Base-by-base conservation (phyloP, 2,888 invertebrate species). In the Perizoma affinitatum region DNA sequence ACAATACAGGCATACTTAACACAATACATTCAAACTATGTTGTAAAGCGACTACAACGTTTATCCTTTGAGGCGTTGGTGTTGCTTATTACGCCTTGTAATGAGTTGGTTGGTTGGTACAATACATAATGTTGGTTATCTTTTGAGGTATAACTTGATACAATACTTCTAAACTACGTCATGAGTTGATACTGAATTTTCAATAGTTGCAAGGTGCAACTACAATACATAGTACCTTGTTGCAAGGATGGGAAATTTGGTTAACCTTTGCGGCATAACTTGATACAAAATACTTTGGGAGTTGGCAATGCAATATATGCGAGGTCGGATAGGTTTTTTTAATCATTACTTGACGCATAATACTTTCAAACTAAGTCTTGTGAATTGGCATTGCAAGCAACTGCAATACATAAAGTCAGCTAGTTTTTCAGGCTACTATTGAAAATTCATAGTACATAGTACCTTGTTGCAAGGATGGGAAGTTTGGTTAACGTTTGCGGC, bases 1-100 rank as follows among this genome's bases (percentile, higher is more conserved):
- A 40, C n/a, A 46, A 7, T 22, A 22, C 10, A 11, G 38, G 38
- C 38, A 38, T 38, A 38, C 38, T 38, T 7, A 1, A 38, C 38
- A 8, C 34, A 48, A 58, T 45, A 50, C 51, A 41, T 11, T 10
- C 22, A 22, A 22, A n/a, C 50, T 49, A 43, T 56, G 11, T 50
- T 38, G 56, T 38, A 33, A 22, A 11, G 36, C 22, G 0, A 4
- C 36, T 22, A 45, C 8, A 50, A 40, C 41, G 4, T 35, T 41
- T 51, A 51, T 46, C 57, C 33, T 46, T 57, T 56, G 55, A 56
- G 36, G 54, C 54, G 10, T 9, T 11, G 46, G 3, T 3, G 22
- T 22, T 2, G 22, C 22, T 22, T 22, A 22, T 3, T 22, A 22
- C 22, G 22, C 22, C 22, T 22, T 22, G 1, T n/a, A n/a, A n/a